Base-by-base conservation (phyloP, 2,797 vertebrate species). In the Picus viridis region DNA sequence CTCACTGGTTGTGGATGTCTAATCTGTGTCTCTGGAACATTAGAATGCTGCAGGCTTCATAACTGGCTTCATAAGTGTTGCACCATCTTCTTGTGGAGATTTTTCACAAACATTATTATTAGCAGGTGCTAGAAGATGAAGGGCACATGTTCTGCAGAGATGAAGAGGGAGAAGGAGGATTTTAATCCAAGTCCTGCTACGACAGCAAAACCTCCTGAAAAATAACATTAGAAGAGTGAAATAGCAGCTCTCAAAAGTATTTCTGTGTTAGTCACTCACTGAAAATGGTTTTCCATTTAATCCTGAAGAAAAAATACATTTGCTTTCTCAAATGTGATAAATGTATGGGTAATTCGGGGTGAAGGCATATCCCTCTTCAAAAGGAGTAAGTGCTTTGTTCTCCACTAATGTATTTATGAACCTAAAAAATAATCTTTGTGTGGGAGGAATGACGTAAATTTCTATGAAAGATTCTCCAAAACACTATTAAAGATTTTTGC, bases 231-330 rank as follows among this genome's bases (percentile, higher is more conserved):
- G 64, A 78, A 75, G 47, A 68, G 34, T 64, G 51, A 65, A 80
- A 24, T 22, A 88, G 59, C 63, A 83, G 34, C 63, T 81, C 45
- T 89, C 53, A n/a, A 57, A 92, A 63, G 68, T 77, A 53, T 43
- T 87, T 83, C 16, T 83, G 30, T 67, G 26, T 93, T 83, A 67
- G 67, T 86, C 34, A 36, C 7, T 91, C 41, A 15, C 17, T 73
- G 49, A 45, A 91, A 92, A 79, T 79, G 30, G 6, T 73, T 92
- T 93, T 82, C 41, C 26, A 49, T 74, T 82, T 92, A 84, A 84
- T 88, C 12, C 32, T 90, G 36, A 62, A 39, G 64, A 34, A 91
- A 87, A 93, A 91, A 56, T 8, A 86, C 53, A 63, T 61, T n/a
- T 6, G 26, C 54, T 83, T 24, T 29, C 56, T 88, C 30, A 53